phyloP scores from a whole-genome alignment of 30 jellyfish, hydroid and myxozoan genomes.

The Mastigias papua region DNA sequence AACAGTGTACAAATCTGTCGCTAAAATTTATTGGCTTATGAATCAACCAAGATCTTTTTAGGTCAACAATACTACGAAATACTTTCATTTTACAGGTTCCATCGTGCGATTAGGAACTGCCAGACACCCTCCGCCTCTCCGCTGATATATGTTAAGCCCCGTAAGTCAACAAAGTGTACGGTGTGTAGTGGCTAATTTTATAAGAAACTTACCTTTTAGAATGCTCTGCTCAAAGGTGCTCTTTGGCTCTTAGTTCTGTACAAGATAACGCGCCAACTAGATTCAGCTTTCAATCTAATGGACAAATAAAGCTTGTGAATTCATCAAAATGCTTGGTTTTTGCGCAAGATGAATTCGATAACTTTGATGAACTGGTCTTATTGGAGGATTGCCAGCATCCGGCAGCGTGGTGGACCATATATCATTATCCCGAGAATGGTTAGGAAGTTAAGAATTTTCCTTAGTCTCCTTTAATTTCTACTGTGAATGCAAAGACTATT shows the following conservation, averaged over 20 bases:
- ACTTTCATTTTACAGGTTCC: no score
- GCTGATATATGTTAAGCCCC: no score
- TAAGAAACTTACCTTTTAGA: background rate
- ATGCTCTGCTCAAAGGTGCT: slow-evolving; percentile 15
- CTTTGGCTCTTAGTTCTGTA: background rate
- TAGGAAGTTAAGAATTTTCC: background rate
- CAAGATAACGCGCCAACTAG: background rate
- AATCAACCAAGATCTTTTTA: no score
- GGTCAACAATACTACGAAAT: no score
- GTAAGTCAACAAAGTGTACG: no score
- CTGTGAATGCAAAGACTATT: no score
- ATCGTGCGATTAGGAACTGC: no score
- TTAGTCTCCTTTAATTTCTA: no score
- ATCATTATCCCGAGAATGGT: slow-evolving; percentile 33
- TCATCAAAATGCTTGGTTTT: slow-evolving; percentile 33
- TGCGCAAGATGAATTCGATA: slow-evolving; percentile 25
- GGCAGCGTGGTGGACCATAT: slow-evolving; percentile 48
- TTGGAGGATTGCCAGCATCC: slow-evolving; percentile 15
- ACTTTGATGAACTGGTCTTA: slow-evolving; percentile 48
- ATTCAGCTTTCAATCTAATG: slow-evolving; percentile 3
- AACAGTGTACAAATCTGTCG: no score
- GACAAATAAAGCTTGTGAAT: slow-evolving; percentile 12
- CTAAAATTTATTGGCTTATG: no score
- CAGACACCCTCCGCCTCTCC: no score
- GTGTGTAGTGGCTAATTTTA: background rate